phyloP scores from a whole-genome alignment of 1,140 invertebrate species.

The Gryllus bimaculatus region DNA sequence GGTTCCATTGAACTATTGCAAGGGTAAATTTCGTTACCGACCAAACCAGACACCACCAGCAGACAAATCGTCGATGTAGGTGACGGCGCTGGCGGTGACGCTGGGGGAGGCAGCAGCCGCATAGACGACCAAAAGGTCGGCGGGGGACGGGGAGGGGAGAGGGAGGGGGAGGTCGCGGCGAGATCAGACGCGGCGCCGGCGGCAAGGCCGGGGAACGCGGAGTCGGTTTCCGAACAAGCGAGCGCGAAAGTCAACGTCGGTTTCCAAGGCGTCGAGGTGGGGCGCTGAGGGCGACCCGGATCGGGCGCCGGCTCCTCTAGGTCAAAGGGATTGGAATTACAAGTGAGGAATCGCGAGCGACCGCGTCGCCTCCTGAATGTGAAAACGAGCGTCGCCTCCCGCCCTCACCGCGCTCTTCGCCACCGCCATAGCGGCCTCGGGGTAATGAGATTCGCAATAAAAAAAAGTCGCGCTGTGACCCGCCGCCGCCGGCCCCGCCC shows the following conservation, averaged over 20 bases:
- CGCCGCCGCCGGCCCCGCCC: too few species aligned
- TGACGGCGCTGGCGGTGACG: neutral
- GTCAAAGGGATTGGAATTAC: constrained; percentile 4
- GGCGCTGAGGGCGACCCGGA: neutral
- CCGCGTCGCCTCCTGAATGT: neutral
- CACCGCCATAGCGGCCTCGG: neutral
- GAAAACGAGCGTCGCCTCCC: neutral
- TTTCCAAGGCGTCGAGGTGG: too few species aligned
- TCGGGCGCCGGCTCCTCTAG: neutral
- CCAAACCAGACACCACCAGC: too few species aligned
- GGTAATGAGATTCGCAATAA: constrained; percentile 4
- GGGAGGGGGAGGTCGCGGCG: too few species aligned
- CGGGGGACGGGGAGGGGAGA: too few species aligned
- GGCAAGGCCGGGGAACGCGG: too few species aligned
- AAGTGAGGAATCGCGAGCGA: neutral
- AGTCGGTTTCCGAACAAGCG: too few species aligned
- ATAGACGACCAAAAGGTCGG: too few species aligned
- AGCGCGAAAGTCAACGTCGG: too few species aligned
- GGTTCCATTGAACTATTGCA: too few species aligned
- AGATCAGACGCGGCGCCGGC: too few species aligned
- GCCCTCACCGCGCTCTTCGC: neutral
- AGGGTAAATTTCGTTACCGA: too few species aligned
- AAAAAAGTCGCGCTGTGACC: neutral
- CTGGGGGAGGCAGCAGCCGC: neutral
- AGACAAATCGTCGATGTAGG: neutral